Evolutionary conservation across 1,140 invertebrate species (phyloP).

Genomic region (Nephotettix cincticeps): DNA sequence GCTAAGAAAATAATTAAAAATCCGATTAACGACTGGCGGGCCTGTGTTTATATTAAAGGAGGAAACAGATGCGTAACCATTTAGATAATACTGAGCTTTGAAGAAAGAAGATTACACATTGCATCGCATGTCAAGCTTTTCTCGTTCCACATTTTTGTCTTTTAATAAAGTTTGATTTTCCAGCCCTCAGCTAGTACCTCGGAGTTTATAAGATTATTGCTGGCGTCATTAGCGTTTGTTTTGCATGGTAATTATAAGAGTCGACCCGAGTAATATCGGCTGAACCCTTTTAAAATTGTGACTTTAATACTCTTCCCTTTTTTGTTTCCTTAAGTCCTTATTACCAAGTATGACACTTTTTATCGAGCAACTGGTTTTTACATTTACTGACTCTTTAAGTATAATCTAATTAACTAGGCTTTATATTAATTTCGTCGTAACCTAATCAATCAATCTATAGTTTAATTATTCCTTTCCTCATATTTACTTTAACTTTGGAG

Average conservation of each 20-base stretch:
- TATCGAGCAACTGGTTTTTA: no score
- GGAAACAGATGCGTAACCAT: conserved; percentile 30
- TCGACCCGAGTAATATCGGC: not conserved
- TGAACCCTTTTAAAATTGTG: no score
- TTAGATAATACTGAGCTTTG: conserved; percentile 25
- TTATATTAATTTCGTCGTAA: no score
- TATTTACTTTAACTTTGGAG: no score
- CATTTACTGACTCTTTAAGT: no score
- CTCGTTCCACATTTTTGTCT: not conserved
- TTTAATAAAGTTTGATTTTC: not conserved
- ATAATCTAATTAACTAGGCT: no score
- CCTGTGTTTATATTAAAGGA: conserved; percentile 28
- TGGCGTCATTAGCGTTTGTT: not conserved
- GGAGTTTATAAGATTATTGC: not conserved
- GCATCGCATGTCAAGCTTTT: not conserved
- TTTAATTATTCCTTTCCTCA: no score
- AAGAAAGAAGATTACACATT: conserved; percentile 25
- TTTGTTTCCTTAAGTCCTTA: no score
- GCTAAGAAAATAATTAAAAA: conserved; percentile 28
- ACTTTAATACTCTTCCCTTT: no score
- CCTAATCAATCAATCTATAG: no score
- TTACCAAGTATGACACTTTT: no score
- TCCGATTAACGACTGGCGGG: conserved; percentile 21
- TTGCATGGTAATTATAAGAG: not conserved
- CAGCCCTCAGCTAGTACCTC: not conserved